Conservation (phyloP, 2,888 invertebrate species). For the Pomacea canaliculata region DNA sequence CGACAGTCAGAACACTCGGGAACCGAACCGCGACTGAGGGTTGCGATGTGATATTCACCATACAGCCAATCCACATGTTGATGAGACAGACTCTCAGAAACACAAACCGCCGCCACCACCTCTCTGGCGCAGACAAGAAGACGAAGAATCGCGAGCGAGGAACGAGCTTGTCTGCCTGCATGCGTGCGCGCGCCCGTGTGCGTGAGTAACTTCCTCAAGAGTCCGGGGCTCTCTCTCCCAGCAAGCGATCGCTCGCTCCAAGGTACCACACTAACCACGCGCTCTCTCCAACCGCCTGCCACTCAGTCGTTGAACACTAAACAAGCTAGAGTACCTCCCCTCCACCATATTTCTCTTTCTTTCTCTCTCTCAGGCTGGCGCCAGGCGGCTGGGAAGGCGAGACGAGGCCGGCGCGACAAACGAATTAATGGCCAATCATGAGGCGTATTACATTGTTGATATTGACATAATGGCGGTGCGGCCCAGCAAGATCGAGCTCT, state of each 20-base stretch:
- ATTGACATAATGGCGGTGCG: slow-evolving; percentile 50
- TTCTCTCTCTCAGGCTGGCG: slow-evolving; percentile 34
- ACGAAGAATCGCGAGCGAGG: too few species aligned
- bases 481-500: slow-evolving; percentile 32
- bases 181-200: too few species aligned
- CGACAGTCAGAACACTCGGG: too few species aligned
- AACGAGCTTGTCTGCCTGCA: too few species aligned
- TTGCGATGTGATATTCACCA: too few species aligned
- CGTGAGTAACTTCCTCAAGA: too few species aligned
- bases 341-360: background rate
- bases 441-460: slow-evolving; percentile 49
- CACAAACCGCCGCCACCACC: too few species aligned
- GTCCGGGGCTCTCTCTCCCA: background rate
- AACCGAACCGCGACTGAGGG: too few species aligned
- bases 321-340: background rate
- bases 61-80: too few species aligned
- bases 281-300: background rate
- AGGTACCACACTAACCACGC: background rate
- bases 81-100: too few species aligned
- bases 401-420: slow-evolving; percentile 49
- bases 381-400: slow-evolving; percentile 37
- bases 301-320: background rate
- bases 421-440: slow-evolving; percentile 53
- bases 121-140: too few species aligned
- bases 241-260: background rate